phyloP scores from a whole-genome alignment of 2,888 invertebrate genomes.

The Argyresthia albistria region DNA sequence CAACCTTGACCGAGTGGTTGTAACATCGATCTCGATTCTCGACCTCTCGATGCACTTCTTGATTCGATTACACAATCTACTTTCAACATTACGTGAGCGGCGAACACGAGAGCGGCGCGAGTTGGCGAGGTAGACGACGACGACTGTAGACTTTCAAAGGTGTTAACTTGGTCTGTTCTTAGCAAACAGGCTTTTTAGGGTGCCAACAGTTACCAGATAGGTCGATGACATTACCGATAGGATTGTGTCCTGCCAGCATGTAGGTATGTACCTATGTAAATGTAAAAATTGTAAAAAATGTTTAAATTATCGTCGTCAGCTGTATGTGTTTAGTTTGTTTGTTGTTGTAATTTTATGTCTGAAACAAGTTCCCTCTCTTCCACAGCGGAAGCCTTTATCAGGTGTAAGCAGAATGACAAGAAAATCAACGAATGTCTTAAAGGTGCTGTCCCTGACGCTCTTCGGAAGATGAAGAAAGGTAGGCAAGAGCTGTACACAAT shows the following conservation, averaged over 20 bases:
- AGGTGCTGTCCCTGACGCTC: conserved; percentile 67
- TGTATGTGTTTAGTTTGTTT: too few relatives aligned
- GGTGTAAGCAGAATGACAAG: conserved; percentile 67
- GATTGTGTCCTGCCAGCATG: too few relatives aligned
- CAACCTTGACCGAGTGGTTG: conserved; percentile 1
- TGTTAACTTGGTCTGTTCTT: too few relatives aligned
- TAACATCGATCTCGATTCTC: neutral
- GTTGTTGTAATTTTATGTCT: too few relatives aligned
- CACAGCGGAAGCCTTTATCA: conserved; percentile 71
- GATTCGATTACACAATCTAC: neutral
- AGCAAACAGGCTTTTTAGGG: too few relatives aligned
- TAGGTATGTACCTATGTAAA: too few relatives aligned
- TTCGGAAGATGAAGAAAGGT: conserved; percentile 73
- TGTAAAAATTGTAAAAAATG: too few relatives aligned
- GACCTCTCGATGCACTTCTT: neutral
- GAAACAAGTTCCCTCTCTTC: conserved; percentile 13
- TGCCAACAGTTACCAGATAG: too few relatives aligned
- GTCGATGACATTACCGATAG: too few relatives aligned
- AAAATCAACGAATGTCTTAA: conserved; percentile 73
- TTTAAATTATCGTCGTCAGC: too few relatives aligned
- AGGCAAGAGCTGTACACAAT: conserved; percentile 14
- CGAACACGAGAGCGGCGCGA: neutral
- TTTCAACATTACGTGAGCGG: neutral
- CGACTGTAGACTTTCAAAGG: too few relatives aligned
- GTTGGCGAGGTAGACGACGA: too few relatives aligned